Evolutionary conservation across 2,113 vertebrate genomes (phyloP), one percentile per base, ranked within the genome.

Genomic region (Xiphophorus couchianus): DNA sequence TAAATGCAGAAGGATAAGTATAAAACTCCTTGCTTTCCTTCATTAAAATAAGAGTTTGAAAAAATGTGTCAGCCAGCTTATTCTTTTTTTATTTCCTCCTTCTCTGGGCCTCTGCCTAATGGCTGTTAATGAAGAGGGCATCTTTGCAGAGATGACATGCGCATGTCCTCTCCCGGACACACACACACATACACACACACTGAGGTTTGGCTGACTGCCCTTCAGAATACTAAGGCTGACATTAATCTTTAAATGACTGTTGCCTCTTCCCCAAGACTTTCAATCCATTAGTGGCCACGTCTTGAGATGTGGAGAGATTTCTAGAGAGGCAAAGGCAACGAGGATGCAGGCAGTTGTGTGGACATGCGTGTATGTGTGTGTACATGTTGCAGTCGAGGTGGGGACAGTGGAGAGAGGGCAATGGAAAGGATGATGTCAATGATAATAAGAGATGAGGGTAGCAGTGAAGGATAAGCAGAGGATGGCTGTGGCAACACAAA

Each of bases 221-320:
- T 94, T 94, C 90, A 94, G 82, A 93, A 92, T 89, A 90, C 88
- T 80, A 79, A 78, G 86, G 77, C 87, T 87, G 88, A 89, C 88
- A 93, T 93, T 93, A 90, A 93, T 95, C 93, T 94, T 93, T 93
- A 93, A 92, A 93, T 92, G 91, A 90, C 90, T 93, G 89, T 92
- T 89, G 90, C 85, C 87, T 93, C 91, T 91, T 89, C 87, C 76
- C 77, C 85, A 91, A 92, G 90, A 91, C 89, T 92, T 92, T 86
- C 88, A 93, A 91, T 93, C 89, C 88, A 94, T 95, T 93, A 93
- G 89, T 82, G 84, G 84, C 82, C 69, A 83, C 82, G 54, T 91
- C 87, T 86, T 86, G 88, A 86, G 87, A 92, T 89, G 83, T 80
- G 82, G 88, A 74, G 86, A 89, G 90, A 91, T 90, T 90, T 83